Conservation (phyloP, 2,888 invertebrate genomes). For the Pristionchus entomophagus region DNA sequence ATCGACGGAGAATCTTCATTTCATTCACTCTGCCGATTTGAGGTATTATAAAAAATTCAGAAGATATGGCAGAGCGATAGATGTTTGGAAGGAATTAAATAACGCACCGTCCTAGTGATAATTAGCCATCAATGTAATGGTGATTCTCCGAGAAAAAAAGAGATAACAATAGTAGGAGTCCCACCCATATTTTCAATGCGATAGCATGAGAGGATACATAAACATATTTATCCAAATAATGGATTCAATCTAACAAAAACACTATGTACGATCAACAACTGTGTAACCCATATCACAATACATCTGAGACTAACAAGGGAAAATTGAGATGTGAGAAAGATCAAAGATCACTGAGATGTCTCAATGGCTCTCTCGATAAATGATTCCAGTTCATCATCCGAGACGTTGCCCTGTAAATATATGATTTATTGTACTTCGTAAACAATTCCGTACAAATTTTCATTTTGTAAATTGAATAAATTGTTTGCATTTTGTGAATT, state of each 20-base stretch:
- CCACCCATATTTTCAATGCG: neutral
- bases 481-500: too few species aligned
- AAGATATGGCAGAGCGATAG: too few species aligned
- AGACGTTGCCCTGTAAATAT: slow-evolving; percentile 54
- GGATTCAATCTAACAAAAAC: neutral
- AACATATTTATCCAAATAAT: neutral
- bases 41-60: neutral
- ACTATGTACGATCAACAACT: slow-evolving; percentile 5
- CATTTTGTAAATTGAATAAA: too few species aligned
- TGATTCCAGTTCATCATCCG: slow-evolving; percentile 59
- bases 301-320: neutral
- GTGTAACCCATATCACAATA: slow-evolving; percentile 33
- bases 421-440: too few species aligned
- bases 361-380: slow-evolving; percentile 58
- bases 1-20: slow-evolving; percentile 16
- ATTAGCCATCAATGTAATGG: too few species aligned
- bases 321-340: neutral
- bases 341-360: slow-evolving; percentile 35
- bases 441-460: too few species aligned
- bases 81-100: too few species aligned
- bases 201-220: neutral
- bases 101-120: too few species aligned
- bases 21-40: neutral
- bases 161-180: neutral
- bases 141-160: neutral